Percentiles rank a stretch among this genome's conserved stretches.
Evolutionary conservation across 2,888 invertebrate species (phyloP).

Genomic region (Eupithecia vulgata): DNA sequence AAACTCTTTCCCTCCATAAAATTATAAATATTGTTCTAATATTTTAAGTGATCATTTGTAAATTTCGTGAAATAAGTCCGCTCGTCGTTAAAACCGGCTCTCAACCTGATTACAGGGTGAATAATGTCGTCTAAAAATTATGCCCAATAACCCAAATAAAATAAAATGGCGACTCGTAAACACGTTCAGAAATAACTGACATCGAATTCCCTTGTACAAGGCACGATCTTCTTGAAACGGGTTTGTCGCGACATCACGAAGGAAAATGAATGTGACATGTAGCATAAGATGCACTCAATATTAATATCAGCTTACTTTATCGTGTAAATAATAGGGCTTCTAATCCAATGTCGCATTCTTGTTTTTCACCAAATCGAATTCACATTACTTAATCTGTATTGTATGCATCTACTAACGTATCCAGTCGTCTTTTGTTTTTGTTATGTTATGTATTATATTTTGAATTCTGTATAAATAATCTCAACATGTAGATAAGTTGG

Average conservation of each 20-base stretch:
- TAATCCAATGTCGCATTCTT: background rate
- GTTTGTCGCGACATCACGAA: conserved; percentile 15
- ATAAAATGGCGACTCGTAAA: conserved; percentile 35
- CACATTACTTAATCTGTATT: too few relatives aligned
- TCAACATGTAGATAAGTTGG: too few relatives aligned
- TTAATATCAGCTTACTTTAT: background rate
- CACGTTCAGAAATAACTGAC: conserved; percentile 23
- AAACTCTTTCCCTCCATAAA: background rate
- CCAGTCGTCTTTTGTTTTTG: too few relatives aligned
- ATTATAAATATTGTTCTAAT: background rate
- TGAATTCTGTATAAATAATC: too few relatives aligned
- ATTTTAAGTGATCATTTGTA: background rate
- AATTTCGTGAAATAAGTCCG: conserved; percentile 9
- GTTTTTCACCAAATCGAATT: background rate
- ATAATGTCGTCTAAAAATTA: conserved; percentile 30
- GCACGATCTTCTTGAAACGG: background rate
- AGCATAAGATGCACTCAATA: background rate
- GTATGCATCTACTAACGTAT: too few relatives aligned
- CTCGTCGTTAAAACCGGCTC: conserved; percentile 10
- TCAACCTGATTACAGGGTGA: conserved; percentile 24
- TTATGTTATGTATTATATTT: too few relatives aligned
- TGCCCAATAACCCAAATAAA: conserved; percentile 32
- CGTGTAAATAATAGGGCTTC: background rate
- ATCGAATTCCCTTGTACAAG: conserved; percentile 29
- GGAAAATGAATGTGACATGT: conserved; percentile 14